A percentile compares a stretch with the other conserved stretches of the same genome.
Evolutionary conservation across 64 coral and sea anemone genomes (phyloP).

Genomic region (Pocillopora damicornis): DNA sequence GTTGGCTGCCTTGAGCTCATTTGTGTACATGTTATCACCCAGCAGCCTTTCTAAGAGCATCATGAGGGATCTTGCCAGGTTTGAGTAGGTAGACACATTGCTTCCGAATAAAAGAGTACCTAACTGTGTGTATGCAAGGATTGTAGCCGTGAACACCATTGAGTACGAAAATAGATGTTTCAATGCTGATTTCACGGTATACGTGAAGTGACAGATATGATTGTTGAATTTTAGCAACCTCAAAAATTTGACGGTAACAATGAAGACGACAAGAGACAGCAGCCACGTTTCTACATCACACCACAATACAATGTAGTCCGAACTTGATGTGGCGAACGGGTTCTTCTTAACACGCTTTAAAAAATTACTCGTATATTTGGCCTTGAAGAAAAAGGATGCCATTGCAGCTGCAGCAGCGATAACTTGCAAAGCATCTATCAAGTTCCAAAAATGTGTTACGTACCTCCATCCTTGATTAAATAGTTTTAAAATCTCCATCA

Average conservation of each 20-base stretch:
- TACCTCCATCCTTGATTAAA: conserved; percentile 40
- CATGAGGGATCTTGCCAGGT: conserved; percentile 25
- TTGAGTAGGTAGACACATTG: conserved; percentile 46
- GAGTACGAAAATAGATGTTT: conserved; percentile 35
- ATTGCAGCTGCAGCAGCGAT: conserved; percentile 30
- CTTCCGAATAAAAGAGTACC: conserved; percentile 58
- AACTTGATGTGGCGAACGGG: conserved; percentile 60
- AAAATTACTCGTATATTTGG: conserved; percentile 47
- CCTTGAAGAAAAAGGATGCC: conserved; percentile 59
- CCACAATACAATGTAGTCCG: conserved; percentile 59
- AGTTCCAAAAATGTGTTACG: conserved; percentile 62
- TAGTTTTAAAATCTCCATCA: conserved; percentile 28
- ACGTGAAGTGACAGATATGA: conserved; percentile 38
- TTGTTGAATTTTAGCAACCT: conserved; percentile 52
- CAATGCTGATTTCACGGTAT: conserved; percentile 39
- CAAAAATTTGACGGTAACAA: conserved; percentile 59
- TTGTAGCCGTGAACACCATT: conserved; percentile 23
- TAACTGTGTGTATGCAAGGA: conserved; percentile 38
- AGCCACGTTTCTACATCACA: conserved; percentile 51
- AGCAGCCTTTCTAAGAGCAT: conserved; percentile 42
- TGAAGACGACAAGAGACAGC: conserved; percentile 58
- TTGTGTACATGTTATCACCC: conserved; percentile 29
- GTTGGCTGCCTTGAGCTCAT: conserved; percentile 22
- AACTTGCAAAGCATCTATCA: conserved; percentile 51
- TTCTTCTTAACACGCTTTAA: conserved; percentile 43